phyloP scores from a whole-genome alignment of 2,797 vertebrate genomes.

The Chiroxiphia lanceolata region DNA sequence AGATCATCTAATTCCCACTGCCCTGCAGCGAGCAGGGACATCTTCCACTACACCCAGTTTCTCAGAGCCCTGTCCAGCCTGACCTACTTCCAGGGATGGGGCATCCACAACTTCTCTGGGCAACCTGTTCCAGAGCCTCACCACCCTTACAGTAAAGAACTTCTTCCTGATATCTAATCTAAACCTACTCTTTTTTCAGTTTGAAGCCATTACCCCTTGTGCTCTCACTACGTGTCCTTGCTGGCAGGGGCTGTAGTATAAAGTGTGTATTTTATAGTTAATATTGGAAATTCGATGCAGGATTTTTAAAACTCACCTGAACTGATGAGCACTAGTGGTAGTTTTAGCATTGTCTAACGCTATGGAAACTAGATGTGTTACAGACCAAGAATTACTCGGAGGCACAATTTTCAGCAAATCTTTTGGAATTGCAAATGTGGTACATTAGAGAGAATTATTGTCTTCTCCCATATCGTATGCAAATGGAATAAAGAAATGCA shows the following conservation, averaged over 20 bases:
- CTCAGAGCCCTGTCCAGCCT: background rate
- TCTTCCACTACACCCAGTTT: background rate
- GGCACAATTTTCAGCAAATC: background rate
- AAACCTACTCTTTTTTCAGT: background rate
- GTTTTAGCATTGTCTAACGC: background rate
- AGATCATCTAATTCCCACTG: background rate
- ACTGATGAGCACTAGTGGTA: background rate
- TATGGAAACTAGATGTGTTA: background rate
- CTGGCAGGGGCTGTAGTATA: background rate
- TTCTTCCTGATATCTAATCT: background rate
- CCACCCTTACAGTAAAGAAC: background rate
- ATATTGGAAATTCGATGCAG: background rate
- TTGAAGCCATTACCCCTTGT: background rate
- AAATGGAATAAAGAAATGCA: conserved; percentile 14
- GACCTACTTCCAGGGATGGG: background rate
- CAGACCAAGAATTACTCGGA: conserved; percentile 1
- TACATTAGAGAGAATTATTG: background rate
- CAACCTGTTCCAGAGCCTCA: background rate
- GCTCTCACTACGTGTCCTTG: background rate
- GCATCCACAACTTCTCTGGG: background rate
- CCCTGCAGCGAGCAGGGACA: background rate
- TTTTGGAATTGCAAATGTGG: conserved; percentile 23
- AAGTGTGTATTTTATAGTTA: background rate
- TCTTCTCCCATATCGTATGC: background rate
- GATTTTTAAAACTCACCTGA: background rate